Evolutionary conservation across 1,140 invertebrate genomes (phyloP), one percentile per base, ranked within the genome.

Genomic region (Drosophila elegans): DNA sequence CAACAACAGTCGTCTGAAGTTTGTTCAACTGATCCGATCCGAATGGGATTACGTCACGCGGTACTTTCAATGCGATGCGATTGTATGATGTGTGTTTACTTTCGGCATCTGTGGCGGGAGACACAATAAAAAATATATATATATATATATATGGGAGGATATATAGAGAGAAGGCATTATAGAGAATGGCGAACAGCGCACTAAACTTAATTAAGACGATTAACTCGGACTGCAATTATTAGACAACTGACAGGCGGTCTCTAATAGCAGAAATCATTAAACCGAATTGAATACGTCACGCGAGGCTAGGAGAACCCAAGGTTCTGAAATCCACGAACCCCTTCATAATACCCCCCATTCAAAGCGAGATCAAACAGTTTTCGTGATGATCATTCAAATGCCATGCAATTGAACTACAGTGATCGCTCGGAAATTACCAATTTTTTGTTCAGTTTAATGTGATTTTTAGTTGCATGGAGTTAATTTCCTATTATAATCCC

Each of bases 151-250:
- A n/a, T n/a, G 41, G 39, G 11, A n/a, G 2, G 5, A 0, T 32
- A 32, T 32, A 32, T 5, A 32, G 29, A 32, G 12, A 27, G 4
- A 11, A 11, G 13, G 12, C n/a, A 21, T 42, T 25, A 27, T 12
- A 21, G n/a, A 16, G 13, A 38, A 34, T 16, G 34, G 4, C 41
- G 29, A 46, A 55, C 25, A n/a, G 38, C 27, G n/a, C 10, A 55
- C 41, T 53, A 64, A 76, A 77, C 74, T 60, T 61, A 77, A 77
- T 77, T 77, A 77, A 77, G 62, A 57, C 63, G 55, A 69, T 77
- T 77, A 76, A 68, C 41, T 56, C 61, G 67, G 46, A 25, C 7
- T 74, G 72, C 69, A 54, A 55, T 74, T 66, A 67, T 68, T 67
- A 29, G 51, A 51, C 55, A 55, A 66, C 38, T 57, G 27, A 42